Evolutionary conservation across 2,113 vertebrate genomes (phyloP).

Genomic region (Bambusicola thoracicus): DNA sequence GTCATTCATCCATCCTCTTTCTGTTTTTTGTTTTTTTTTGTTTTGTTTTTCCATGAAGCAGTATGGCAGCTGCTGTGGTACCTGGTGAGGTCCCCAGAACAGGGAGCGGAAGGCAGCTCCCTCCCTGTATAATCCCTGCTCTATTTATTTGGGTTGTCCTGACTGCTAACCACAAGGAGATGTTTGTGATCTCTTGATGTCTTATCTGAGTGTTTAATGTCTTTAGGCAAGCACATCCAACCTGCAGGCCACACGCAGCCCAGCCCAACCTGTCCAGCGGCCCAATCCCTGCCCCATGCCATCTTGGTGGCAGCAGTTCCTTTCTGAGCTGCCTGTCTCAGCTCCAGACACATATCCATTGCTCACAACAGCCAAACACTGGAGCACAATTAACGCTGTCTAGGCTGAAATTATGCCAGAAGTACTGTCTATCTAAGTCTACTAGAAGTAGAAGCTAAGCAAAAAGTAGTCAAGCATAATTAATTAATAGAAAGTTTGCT

Average conservation of each 20-base stretch:
- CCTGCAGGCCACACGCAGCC: too few relatives aligned
- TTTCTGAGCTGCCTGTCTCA: too few relatives aligned
- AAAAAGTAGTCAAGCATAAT: neutral
- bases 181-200: neutral
- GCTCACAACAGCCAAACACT: too few relatives aligned
- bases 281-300: too few relatives aligned
- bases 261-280: too few relatives aligned
- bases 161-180: neutral
- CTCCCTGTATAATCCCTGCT: neutral
- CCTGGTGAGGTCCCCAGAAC: neutral
- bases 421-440: neutral
- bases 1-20: fast-evolving
- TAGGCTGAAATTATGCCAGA: neutral
- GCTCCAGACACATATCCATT: too few relatives aligned
- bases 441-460: neutral
- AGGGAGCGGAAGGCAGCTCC: neutral
- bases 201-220: fast-evolving
- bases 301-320: too few relatives aligned
- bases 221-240: neutral
- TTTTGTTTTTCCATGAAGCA: neutral
- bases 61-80: neutral
- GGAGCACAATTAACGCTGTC: too few relatives aligned
- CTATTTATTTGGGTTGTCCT: neutral
- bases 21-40: neutral
- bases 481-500: neutral